Base-by-base conservation (phyloP, 1,140 invertebrate genomes). In the Muscidifurax raptorellus region DNA sequence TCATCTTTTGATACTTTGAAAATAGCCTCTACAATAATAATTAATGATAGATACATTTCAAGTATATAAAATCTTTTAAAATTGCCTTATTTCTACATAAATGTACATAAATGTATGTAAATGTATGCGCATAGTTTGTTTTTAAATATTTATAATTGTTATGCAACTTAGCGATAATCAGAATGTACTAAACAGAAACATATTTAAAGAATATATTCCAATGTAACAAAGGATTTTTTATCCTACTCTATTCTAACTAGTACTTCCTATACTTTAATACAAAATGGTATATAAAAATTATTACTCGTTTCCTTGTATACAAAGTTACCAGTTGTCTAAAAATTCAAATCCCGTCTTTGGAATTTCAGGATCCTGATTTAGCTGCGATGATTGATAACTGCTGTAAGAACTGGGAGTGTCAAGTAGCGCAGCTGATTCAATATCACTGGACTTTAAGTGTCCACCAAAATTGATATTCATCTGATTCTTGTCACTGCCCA, bases 341-440 rank as follows among this genome's bases (percentile, higher is more conserved):
- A 96, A 96, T 88, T 96, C 96, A 86, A 96, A 95, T 64, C 96
- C 96, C 86, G 95, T 96, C 93, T 96, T 96, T 91, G 96, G 95
- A 87, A 95, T 93, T 66, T 93, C 93, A 52, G 93, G 90, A 69
- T 92, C 91, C 59, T 91, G 91, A 87, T 90, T 91, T 1, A 90
- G 85, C 47, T 91, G 88, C 1, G 91, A 90, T 18, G 90, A 91
- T 77, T 92, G 90, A 66, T 91, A 92, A 76, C 90, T 92, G 27
- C 86, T 89, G 84, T 89, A 91, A 72, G 90, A 91, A 75, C 89
- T 91, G 10, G 91, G 89, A n/a, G 90, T 91, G 25, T 92, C 91
- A 76, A 92, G 74, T 40, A 91, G 40, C 77, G 90, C 89, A 15
- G 90, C 90, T 15, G 91, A 91, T 76, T 93, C 92, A 59, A 88